Evolutionary conservation across 2,797 vertebrate genomes (phyloP), one percentile per base, ranked within the genome.

Genomic region (Sebastes goodei): DNA sequence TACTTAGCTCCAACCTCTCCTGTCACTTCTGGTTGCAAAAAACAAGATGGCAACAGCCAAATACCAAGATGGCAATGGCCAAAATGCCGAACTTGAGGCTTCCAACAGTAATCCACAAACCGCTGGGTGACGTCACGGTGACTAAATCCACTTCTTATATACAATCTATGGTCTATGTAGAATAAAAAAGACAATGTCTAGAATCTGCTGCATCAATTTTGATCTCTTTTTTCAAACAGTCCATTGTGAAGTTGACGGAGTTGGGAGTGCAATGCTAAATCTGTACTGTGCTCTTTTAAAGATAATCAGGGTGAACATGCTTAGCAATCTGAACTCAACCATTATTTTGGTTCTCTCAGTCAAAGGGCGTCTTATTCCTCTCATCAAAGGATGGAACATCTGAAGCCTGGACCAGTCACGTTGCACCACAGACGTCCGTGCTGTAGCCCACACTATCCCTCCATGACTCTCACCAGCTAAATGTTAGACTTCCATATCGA

Each of bases 401-500:
- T 77, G 69, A 88, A 53, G 78, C 42, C 32, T 9, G 84, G 56
- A 78, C 27, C 46, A 30, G 68, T 88, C 86, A 91, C 80, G 76
- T 82, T 87, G 83, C 86, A 83, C 64, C n/a, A 74, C 81, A 59
- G 81, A 86, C 74, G 4, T 77, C 68, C 30, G 6, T 4, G 30
- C 74, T 81, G 74, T 70, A 83, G 62, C 88, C 82, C 85, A 88
- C 85, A 35, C 81, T 56, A 66, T 83, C 71, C 55, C 80, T 79
- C 73, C 82, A 68, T 68, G 86, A 88, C 83, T 88, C 84, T 79
- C 89, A 60, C 65, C 60, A 56, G 68, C 75, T 67, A 74, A 91
- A 90, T 82, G 77, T 83, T 89, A 74, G 56, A 78, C 79, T 81
- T 82, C 71, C 85, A 66, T 87, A 88, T 89, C 9, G 74, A 87